Evolutionary conservation across 1,140 invertebrate species (phyloP).

Genomic region (Camponotus vicinus): DNA sequence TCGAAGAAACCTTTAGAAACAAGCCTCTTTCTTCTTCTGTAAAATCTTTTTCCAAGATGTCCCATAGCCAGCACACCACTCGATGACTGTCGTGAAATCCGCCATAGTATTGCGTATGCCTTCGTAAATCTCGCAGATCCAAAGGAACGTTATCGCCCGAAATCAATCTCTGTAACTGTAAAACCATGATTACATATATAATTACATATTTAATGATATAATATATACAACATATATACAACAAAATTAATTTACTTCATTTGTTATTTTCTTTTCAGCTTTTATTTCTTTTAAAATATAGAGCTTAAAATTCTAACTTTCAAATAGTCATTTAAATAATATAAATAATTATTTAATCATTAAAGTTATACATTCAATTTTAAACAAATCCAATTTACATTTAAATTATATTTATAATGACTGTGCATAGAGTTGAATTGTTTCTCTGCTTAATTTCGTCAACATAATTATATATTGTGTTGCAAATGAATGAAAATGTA

Average conservation of each 20-base stretch:
- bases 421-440: too few relatives aligned
- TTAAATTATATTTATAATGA: constrained; percentile 25
- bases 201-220: neutral
- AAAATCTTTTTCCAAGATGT: constrained; percentile 98
- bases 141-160: constrained; percentile 96
- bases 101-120: constrained; percentile 99
- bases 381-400: neutral
- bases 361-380: neutral
- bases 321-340: constrained; percentile 6
- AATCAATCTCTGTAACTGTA: constrained; percentile 93
- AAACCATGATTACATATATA: constrained; percentile 23
- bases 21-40: constrained; percentile 95
- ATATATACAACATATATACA: neutral
- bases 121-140: constrained; percentile 95
- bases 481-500: constrained; percentile 10
- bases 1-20: constrained; percentile 93
- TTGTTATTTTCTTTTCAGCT: neutral
- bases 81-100: constrained; percentile 99
- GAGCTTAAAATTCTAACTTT: neutral
- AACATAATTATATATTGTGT: neutral
- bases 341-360: too few relatives aligned
- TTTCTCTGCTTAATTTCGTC: neutral
- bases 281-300: neutral
- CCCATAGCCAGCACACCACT: constrained; percentile 99
- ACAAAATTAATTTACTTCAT: neutral